These are phyloP conservation scores for Porites cylindrica DNA, from an alignment of 92 coral and sea anemone genomes.

Conservation along the genomic window DNA sequence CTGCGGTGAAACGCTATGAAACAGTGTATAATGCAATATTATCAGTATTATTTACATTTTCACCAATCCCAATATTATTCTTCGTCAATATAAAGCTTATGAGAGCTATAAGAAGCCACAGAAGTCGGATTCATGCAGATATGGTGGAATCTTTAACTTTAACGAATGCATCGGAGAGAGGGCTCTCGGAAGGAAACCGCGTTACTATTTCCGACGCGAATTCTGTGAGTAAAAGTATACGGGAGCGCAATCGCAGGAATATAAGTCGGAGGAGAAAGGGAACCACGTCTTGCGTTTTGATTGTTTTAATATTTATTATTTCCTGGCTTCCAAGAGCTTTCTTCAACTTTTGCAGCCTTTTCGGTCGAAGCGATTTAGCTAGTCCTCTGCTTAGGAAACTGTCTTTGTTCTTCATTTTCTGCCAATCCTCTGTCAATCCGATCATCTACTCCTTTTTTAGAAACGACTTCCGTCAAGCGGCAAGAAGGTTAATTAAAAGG, in stretches of 20 bases:
- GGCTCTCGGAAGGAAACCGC: background rate
- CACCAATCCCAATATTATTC: slow-evolving; percentile 53
- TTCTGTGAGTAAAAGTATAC: background rate
- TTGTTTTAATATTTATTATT: slow-evolving; percentile 53
- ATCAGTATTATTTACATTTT: slow-evolving; percentile 50
- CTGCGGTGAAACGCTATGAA: slow-evolving; percentile 22
- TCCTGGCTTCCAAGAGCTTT: slow-evolving; percentile 77
- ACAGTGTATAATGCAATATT: slow-evolving; percentile 60
- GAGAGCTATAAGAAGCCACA: slow-evolving; percentile 60
- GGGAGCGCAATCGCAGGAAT: slow-evolving; percentile 14
- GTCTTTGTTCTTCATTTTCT: slow-evolving; percentile 64
- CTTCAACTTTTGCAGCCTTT: slow-evolving; percentile 47
- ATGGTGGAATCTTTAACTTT: slow-evolving; percentile 4
- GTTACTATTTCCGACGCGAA: background rate
- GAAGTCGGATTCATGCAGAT: slow-evolving; percentile 19
- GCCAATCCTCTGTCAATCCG: slow-evolving; percentile 77
- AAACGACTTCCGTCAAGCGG: slow-evolving; percentile 75
- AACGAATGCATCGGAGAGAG: background rate
- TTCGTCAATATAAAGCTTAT: slow-evolving; percentile 70
- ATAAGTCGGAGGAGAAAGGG: slow-evolving; percentile 24
- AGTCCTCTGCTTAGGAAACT: slow-evolving; percentile 45
- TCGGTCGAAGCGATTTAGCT: slow-evolving; percentile 1
- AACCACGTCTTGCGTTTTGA: slow-evolving; percentile 66
- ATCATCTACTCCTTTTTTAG: slow-evolving; percentile 69
- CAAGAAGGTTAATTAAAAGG: slow-evolving; percentile 33